A percentile compares a stretch with the other conserved stretches of the same genome.
Evolutionary conservation across 2,888 invertebrate genomes (phyloP).

Genomic region (Xestia ashworthii): DNA sequence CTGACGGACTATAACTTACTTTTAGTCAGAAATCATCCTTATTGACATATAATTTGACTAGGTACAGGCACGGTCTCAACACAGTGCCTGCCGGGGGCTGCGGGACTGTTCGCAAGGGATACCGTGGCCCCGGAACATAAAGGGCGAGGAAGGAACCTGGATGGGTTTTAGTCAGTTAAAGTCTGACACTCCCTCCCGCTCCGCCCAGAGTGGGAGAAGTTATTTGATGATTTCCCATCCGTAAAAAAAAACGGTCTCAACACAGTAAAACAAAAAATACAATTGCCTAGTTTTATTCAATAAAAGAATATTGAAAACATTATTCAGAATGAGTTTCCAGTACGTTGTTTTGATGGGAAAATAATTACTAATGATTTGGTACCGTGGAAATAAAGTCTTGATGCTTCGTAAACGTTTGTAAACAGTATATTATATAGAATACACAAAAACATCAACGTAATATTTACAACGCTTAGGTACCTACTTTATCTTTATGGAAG

Average conservation of each 20-base stretch:
- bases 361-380: conserved; percentile 35
- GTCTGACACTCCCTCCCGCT: too few relatives aligned
- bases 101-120: too few relatives aligned
- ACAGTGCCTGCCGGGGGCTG: too few relatives aligned
- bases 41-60: too few relatives aligned
- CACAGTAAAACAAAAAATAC: not conserved
- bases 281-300: not conserved
- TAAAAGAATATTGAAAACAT: conserved; percentile 7
- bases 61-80: too few relatives aligned
- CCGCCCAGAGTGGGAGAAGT: too few relatives aligned
- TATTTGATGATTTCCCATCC: too few relatives aligned
- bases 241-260: not conserved
- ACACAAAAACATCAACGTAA: conserved; percentile 5
- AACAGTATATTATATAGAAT: not conserved
- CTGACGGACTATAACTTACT: too few relatives aligned
- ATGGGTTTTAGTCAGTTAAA: too few relatives aligned
- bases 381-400: conserved; percentile 6
- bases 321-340: conserved; percentile 24
- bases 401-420: conserved; percentile 11
- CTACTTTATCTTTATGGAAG: not conserved
- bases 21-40: too few relatives aligned
- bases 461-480: conserved; percentile 15
- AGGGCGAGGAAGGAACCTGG: too few relatives aligned
- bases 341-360: conserved; percentile 36
- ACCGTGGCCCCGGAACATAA: too few relatives aligned